These are phyloP conservation scores for Perca flavescens DNA, from an alignment of 2,113 vertebrate species.

Conservation along the genomic window DNA sequence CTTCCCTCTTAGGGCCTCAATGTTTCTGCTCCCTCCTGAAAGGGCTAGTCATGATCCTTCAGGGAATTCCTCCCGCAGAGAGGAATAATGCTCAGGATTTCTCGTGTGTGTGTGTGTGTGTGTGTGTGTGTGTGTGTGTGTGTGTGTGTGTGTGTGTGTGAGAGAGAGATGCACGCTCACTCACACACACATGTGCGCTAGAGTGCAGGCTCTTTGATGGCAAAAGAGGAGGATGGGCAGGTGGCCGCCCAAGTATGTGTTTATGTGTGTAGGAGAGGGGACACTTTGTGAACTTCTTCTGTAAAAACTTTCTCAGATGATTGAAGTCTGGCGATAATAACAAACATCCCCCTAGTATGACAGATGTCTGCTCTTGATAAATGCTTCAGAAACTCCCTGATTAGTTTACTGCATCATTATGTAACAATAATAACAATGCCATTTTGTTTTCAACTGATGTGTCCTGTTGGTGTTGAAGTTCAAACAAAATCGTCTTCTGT, in stretches of 20 bases:
- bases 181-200: not conserved
- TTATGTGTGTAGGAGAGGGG: slow-evolving; percentile 71
- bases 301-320: slow-evolving; percentile 76
- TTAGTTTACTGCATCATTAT: slow-evolving; percentile 44
- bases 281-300: slow-evolving; percentile 80
- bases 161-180: not conserved
- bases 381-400: slow-evolving; percentile 71
- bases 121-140: slow-evolving; percentile 31
- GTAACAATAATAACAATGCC: slow-evolving; percentile 19
- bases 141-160: slow-evolving; percentile 16
- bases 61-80: slow-evolving; percentile 80
- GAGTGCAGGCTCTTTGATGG: slow-evolving; percentile 73
- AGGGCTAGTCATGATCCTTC: slow-evolving; percentile 64
- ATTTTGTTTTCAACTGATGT: not conserved
- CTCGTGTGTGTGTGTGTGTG: slow-evolving; percentile 25
- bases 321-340: slow-evolving; percentile 81
- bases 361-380: slow-evolving; percentile 85
- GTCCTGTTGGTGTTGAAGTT: not conserved
- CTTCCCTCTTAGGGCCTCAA: slow-evolving; percentile 42
- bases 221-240: slow-evolving; percentile 58
- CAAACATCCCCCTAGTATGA: slow-evolving; percentile 79
- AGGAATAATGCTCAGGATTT: slow-evolving; percentile 74
- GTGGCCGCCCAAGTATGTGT: slow-evolving; percentile 66
- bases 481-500: no score
- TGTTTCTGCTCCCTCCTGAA: slow-evolving; percentile 51